Base-by-base conservation (phyloP, 2,113 vertebrate species). In the Lepisosteus oculatus region DNA sequence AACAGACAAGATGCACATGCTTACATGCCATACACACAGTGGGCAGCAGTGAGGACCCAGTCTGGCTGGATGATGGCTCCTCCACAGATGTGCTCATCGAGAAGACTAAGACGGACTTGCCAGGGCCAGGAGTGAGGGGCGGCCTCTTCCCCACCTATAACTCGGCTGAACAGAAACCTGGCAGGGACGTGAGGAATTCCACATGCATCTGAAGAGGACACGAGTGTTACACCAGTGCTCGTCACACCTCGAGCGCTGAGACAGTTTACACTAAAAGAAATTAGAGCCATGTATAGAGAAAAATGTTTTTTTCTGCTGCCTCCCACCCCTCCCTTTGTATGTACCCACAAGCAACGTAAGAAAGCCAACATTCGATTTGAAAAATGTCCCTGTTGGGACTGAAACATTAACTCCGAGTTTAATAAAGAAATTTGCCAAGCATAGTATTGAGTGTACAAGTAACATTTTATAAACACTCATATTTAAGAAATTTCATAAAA, bases 31-130 rank as follows among this genome's bases (percentile, higher is more conserved):
- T 63, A 43, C 55, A 90, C 80, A 74, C 88, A 89, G 69, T 79
- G 78, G 70, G 87, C 88, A 70, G 83, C 80, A 70, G 87, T 87
- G 62, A 85, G 73, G 51, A 87, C 63, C 89, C 85, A 84, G 12
- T 64, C 80, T 55, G 80, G 76, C 51, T 78, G 68, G 73, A 90
- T 73, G 45, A 88, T 54, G 45, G 76, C 77, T 68, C 83, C 88
- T 65, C 83, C 85, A 71, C 81, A 89, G 67, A 85, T 43, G 56
- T 76, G 77, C 61, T 84, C 69, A 3, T 76, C 73, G 61, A 71
- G 78, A 79, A 76, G 80, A 69, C 80, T 73, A 3, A 90, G 68
- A 8, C 83, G 85, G 72, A 83, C 83, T 54, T 86, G 77, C 83
- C 83, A 85, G 65, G 84, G 84, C 89, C 85, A 84, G 0, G 78